These are phyloP conservation scores for Hephaestus fuliginosus DNA, from an alignment of 2,797 vertebrate genomes.

Conservation along the genomic window DNA sequence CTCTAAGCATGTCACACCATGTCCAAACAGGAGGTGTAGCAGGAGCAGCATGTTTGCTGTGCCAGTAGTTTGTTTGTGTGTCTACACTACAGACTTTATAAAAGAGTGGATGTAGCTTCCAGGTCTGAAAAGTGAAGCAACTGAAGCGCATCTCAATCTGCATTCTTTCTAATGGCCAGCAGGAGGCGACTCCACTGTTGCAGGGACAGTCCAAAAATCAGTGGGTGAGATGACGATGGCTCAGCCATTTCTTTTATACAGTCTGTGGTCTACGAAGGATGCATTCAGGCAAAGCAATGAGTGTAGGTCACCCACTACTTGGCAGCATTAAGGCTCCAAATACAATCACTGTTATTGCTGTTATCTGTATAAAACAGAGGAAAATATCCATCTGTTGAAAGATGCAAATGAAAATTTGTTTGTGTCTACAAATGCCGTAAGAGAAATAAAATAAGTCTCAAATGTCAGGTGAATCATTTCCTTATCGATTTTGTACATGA, in stretches of 20 bases:
- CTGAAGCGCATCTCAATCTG: no score
- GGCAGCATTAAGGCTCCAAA: background rate
- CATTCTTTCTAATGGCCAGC: no score
- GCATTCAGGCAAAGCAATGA: background rate
- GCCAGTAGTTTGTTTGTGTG: background rate
- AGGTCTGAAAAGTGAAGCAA: no score
- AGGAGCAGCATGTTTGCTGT: background rate
- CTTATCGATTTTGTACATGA: background rate
- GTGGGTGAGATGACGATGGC: no score
- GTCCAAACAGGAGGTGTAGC: background rate
- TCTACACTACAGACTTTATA: background rate
- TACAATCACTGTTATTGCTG: background rate
- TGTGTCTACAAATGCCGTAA: background rate
- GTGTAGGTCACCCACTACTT: background rate
- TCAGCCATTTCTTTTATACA: no score
- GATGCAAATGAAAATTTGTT: background rate
- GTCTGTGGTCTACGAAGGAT: background rate
- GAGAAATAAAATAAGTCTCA: background rate
- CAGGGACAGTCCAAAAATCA: no score
- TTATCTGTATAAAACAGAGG: no score
- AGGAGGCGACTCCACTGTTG: no score
- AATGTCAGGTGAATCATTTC: background rate
- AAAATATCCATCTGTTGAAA: background rate
- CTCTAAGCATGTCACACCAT: background rate
- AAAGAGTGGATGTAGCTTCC: no score